Evolutionary conservation across 2,113 vertebrate species (phyloP).

Genomic region (Pavo muticus): DNA sequence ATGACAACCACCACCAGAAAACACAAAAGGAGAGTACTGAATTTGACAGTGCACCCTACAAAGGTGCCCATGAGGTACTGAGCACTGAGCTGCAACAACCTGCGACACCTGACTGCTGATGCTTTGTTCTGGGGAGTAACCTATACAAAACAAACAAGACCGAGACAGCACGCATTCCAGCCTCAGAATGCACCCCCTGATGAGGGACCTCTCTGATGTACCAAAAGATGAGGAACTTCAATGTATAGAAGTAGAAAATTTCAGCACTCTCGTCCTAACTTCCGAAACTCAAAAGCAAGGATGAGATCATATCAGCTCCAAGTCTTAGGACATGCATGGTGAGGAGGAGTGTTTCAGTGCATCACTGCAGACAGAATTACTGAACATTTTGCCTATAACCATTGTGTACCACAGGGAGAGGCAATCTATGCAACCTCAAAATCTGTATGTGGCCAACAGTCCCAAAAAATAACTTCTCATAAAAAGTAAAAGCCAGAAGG

Average conservation of each 20-base stretch:
- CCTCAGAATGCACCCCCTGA: not conserved
- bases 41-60: not conserved
- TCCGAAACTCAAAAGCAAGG: not conserved
- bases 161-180: not conserved
- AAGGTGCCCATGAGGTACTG: not conserved
- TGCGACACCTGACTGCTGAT: not conserved
- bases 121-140: not conserved
- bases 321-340: not conserved
- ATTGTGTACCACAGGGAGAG: not conserved
- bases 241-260: not conserved
- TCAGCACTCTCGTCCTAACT: not conserved
- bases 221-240: not conserved
- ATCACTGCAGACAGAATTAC: not conserved
- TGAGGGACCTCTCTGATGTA: not conserved
- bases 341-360: not conserved
- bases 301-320: not conserved
- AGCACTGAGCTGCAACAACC: not conserved
- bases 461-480: not conserved
- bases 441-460: not conserved
- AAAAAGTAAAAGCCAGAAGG: not conserved
- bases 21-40: not conserved
- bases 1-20: not conserved
- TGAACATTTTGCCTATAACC: fast-evolving
- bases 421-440: not conserved
- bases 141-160: not conserved